These are phyloP conservation scores for Iguana delicatissima DNA, from an alignment of 2,797 vertebrate genomes.

Conservation along the genomic window DNA sequence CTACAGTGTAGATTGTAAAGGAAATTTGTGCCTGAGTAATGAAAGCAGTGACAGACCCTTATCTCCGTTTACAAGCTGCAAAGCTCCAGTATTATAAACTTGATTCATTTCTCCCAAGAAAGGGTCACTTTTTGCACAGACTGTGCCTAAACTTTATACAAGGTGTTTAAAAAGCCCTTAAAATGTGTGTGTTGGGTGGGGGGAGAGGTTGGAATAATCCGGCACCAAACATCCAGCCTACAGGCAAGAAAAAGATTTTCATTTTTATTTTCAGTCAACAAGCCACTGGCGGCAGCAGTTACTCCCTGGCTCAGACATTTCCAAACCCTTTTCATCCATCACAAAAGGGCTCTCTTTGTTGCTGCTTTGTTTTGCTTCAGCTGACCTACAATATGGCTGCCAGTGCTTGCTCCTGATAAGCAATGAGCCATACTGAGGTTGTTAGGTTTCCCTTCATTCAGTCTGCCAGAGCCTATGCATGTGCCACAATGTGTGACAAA, in stretches of 20 bases:
- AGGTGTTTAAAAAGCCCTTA: conserved; percentile 71
- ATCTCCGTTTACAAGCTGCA: conserved; percentile 64
- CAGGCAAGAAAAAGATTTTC: conserved; percentile 77
- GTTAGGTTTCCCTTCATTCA: conserved; percentile 67
- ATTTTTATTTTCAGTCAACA: conserved; percentile 72
- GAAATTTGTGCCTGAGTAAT: conserved; percentile 71
- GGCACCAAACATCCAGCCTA: conserved; percentile 68
- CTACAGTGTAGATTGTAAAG: conserved; percentile 63
- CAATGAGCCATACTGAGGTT: conserved; percentile 78
- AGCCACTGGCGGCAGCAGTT: conserved; percentile 79
- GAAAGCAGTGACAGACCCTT: conserved; percentile 62
- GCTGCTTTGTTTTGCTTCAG: conserved; percentile 83
- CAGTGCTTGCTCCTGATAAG: conserved; percentile 82
- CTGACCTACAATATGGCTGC: conserved; percentile 82
- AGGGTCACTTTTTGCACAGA: conserved; percentile 71
- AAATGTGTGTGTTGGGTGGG: conserved; percentile 47
- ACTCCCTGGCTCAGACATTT: conserved; percentile 82
- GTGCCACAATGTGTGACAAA: conserved; percentile 50
- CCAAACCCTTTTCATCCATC: conserved; percentile 83
- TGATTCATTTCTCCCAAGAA: conserved; percentile 74
- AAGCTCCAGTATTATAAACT: conserved; percentile 74
- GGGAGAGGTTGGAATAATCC: conserved; percentile 60
- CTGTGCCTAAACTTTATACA: conserved; percentile 70
- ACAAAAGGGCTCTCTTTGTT: conserved; percentile 81
- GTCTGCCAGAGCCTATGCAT: conserved; percentile 69